phyloP scores from a whole-genome alignment of 1,140 invertebrate species.

The Nilaparvata lugens region DNA sequence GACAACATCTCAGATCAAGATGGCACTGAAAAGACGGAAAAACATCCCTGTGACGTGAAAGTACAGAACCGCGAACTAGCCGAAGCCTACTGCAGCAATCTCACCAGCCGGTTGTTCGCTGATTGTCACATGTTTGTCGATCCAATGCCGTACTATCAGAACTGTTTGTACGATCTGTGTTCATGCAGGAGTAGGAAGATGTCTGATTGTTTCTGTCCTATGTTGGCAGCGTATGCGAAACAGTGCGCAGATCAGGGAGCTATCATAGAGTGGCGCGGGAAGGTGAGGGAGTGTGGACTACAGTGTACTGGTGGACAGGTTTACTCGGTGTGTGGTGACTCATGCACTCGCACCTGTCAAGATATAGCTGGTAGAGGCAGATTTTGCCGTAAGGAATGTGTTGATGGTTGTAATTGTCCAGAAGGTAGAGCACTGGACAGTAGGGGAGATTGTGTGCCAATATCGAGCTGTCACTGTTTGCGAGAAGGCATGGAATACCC shows the following conservation, averaged over 20 bases:
- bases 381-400: slow-evolving; percentile 53
- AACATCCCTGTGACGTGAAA: slow-evolving; percentile 59
- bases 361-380: slow-evolving; percentile 41
- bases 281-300: slow-evolving; percentile 67
- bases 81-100: slow-evolving; percentile 56
- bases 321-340: slow-evolving; percentile 68
- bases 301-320: slow-evolving; percentile 67
- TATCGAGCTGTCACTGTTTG: slow-evolving; percentile 64
- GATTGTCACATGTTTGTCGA: slow-evolving; percentile 75
- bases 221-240: slow-evolving; percentile 66
- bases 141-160: slow-evolving; percentile 61
- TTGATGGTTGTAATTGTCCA: slow-evolving; percentile 83
- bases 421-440: slow-evolving; percentile 59
- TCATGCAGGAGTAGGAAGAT: slow-evolving; percentile 48
- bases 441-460: slow-evolving; percentile 62
- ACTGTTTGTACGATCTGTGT: slow-evolving; percentile 82
- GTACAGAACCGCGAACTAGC: slow-evolving; percentile 56
- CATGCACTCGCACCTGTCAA: slow-evolving; percentile 58
- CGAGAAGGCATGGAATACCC: slow-evolving; percentile 61
- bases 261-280: slow-evolving; percentile 61
- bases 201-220: slow-evolving; percentile 66
- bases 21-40: slow-evolving; percentile 28
- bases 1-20: slow-evolving; percentile 41
- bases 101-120: slow-evolving; percentile 59
- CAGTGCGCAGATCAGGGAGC: slow-evolving; percentile 63